These are phyloP conservation scores for Apotomis turbidana DNA, from an alignment of 2,888 invertebrate species.

Conservation along the genomic window DNA sequence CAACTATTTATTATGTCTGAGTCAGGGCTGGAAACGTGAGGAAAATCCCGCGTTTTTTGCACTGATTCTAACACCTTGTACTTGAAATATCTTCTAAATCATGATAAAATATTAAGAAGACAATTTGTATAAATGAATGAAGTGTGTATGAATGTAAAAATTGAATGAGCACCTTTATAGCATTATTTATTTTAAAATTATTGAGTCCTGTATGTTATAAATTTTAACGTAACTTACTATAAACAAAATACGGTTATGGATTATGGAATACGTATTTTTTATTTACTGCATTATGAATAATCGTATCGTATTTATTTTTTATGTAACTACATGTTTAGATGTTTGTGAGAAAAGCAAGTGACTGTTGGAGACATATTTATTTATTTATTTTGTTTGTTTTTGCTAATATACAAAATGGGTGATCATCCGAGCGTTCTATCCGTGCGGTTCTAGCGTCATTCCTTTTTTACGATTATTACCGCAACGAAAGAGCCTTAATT, in stretches of 20 bases:
- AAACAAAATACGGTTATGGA: constrained; percentile 17
- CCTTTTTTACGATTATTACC: no score
- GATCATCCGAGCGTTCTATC: no score
- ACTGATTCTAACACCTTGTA: constrained; percentile 1
- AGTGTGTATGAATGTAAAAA: constrained; percentile 29
- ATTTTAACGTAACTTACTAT: constrained; percentile 20
- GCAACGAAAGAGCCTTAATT: no score
- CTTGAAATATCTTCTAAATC: constrained; percentile 16
- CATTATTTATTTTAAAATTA: constrained; percentile 21
- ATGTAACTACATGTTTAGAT: constrained; percentile 14
- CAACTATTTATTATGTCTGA: constrained; percentile 31
- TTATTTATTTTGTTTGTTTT: neutral
- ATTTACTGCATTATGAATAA: constrained; percentile 26
- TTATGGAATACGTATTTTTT: constrained; percentile 28
- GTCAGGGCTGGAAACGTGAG: neutral
- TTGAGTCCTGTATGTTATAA: constrained; percentile 13
- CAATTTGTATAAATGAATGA: constrained; percentile 32
- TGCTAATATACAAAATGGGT: neutral
- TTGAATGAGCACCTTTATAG: constrained; percentile 33
- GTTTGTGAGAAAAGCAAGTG: constrained; percentile 22
- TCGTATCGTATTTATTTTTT: constrained; percentile 23
- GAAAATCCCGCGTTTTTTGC: neutral
- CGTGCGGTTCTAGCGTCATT: no score
- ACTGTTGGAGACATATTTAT: constrained; percentile 21
- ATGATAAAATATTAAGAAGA: constrained; percentile 22